A percentile compares a stretch with the other conserved stretches of the same genome.
Conservation (phyloP, 2,113 vertebrate species). For the Psilopsiagon aymara region DNA sequence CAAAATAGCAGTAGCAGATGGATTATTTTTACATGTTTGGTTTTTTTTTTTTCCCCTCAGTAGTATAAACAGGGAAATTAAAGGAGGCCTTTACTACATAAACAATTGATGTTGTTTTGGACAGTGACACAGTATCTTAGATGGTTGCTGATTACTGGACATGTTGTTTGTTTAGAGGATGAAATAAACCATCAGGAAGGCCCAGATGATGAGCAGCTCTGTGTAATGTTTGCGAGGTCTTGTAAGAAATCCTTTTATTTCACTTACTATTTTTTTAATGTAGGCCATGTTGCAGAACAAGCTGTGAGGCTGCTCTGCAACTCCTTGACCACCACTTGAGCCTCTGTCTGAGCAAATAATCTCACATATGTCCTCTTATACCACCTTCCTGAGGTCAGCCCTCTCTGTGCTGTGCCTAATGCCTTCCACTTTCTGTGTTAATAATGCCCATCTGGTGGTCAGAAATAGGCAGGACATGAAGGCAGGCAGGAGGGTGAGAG, state of each 20-base stretch:
- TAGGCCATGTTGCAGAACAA: not conserved
- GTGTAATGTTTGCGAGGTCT: not conserved
- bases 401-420: not conserved
- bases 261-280: not conserved
- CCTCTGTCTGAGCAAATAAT: not conserved
- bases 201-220: not conserved
- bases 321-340: not conserved
- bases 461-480: not conserved
- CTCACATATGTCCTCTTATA: not conserved
- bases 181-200: not conserved
- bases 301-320: not conserved
- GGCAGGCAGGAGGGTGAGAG: not conserved
- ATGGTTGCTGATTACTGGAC: not conserved
- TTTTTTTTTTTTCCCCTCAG: not conserved
- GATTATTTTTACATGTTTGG: not conserved
- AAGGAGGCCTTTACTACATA: not conserved
- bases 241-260: not conserved
- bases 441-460: not conserved
- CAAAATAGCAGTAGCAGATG: not conserved
- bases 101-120: conserved; percentile 13
- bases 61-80: not conserved
- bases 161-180: conserved; percentile 21
- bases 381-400: not conserved
- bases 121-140: not conserved
- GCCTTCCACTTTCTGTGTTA: not conserved